Conservation (phyloP, 2,113 vertebrate species). For the Dermatemys mawii region DNA sequence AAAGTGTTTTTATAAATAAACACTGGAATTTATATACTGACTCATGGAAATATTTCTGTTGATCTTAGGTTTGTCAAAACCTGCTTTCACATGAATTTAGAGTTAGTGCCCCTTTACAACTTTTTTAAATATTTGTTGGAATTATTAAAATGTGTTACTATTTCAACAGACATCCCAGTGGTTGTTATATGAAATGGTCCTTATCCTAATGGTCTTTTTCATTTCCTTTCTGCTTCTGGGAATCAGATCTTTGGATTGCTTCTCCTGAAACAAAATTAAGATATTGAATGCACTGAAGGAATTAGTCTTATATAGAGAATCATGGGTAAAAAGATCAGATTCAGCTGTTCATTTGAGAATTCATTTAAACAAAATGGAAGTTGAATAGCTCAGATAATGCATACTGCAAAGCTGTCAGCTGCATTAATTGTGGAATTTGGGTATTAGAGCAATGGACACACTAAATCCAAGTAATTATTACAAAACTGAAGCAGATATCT, state of each 20-base stretch:
- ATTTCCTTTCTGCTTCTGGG: not conserved
- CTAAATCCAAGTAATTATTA: not conserved
- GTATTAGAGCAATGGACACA: not conserved
- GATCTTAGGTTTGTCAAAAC: not conserved
- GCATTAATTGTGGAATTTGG: not conserved
- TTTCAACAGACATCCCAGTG: not conserved
- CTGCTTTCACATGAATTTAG: not conserved
- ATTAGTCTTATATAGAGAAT: not conserved
- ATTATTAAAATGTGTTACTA: not conserved
- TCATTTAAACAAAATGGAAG: not conserved
- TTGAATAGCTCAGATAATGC: not conserved
- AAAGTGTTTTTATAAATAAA: not conserved
- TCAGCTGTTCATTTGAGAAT: not conserved
- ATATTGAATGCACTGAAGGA: not conserved
- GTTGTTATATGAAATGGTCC: no score
- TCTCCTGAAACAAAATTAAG: not conserved
- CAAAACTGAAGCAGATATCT: not conserved
- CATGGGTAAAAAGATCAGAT: not conserved
- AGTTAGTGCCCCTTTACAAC: not conserved
- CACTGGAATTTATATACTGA: not conserved
- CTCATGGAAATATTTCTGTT: not conserved
- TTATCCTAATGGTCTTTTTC: not conserved
- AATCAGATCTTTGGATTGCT: not conserved
- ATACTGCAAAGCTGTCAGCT: not conserved
- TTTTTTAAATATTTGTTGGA: not conserved